These are phyloP conservation scores for Heteromurus nitidus DNA, from an alignment of 2,888 invertebrate species.

Conservation along the genomic window DNA sequence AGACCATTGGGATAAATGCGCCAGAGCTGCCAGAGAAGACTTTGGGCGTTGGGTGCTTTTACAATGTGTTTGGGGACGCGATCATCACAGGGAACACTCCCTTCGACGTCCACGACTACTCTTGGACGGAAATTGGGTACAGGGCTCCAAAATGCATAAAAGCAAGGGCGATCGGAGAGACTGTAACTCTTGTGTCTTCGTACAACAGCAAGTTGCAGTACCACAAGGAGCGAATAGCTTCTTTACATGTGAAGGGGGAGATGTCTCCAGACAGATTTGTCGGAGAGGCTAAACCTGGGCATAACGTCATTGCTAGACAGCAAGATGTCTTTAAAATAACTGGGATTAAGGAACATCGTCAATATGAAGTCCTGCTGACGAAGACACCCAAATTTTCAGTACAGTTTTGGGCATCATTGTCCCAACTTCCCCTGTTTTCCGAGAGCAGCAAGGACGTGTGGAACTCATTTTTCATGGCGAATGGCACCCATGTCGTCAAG, in stretches of 20 bases:
- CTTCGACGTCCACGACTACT: not conserved
- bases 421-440: not conserved
- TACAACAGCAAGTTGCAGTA: not conserved
- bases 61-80: not conserved
- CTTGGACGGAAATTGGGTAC: not conserved
- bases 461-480: slow-evolving; percentile 1
- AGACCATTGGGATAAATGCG: not conserved
- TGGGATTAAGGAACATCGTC: slow-evolving; percentile 1
- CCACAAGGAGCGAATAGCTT: not conserved
- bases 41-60: not conserved
- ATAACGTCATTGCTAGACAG: not conserved
- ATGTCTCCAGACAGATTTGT: not conserved
- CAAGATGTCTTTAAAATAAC: not conserved
- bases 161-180: not conserved
- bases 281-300: not conserved
- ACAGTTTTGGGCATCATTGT: not conserved
- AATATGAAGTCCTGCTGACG: not conserved
- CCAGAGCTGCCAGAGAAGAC: not conserved
- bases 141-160: not conserved
- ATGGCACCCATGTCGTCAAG: not conserved
- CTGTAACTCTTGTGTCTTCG: not conserved
- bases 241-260: not conserved
- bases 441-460: not conserved
- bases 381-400: not conserved
- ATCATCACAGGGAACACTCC: not conserved